Evolutionary conservation across 2,113 vertebrate genomes (phyloP), one percentile per base, ranked within the genome.

Genomic region (Myotis brandtii): DNA sequence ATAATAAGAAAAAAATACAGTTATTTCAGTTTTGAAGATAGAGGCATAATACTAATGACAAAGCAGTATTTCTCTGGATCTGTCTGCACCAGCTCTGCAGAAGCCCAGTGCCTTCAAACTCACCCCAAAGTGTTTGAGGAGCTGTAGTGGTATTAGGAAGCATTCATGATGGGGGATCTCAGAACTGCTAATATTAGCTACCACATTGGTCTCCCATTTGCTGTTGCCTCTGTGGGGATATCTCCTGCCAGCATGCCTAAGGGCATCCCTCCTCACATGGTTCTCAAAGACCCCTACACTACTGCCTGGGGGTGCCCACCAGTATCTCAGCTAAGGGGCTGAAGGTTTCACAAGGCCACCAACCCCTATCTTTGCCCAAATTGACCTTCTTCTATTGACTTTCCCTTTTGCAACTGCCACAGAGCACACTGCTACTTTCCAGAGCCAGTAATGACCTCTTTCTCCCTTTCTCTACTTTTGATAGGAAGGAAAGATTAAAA

Each of bases 401-500:
- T 83, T 95, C 34, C 18, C n/a, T 54, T 88, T 70, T 66, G 43
- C 11, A 66, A 9, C 18, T 76, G 69, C 43, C 25, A 6, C 27
- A 48, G 25, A 92, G 70, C 37, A 48, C 12, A 27, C 7, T 21
- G n/a, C 43, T 84, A 70, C 7, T 11, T 82, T 91, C n/a, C 72
- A 96, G 67, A 94, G 56, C 54, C 2, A 21, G 11, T 1, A 37
- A 11, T 85, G 76, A 48, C 48, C 20, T 86, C 1, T 7, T 83
- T 84, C 75, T 12, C 67, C 30, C n/a, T 59, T 34, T 81, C 54
- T 95, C 34, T 93, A 50, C 18, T 25, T 93, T 93, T 64, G 62
- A 84, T 75, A 89, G 72, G 62, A 95, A 90, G 66, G 52, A 87
- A 88, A 90, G 64, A 92, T 91, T 23, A 66, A 67, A 40, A 69